phyloP scores from a whole-genome alignment of 2,113 vertebrate species.

The Malurus alboscapulatus region DNA sequence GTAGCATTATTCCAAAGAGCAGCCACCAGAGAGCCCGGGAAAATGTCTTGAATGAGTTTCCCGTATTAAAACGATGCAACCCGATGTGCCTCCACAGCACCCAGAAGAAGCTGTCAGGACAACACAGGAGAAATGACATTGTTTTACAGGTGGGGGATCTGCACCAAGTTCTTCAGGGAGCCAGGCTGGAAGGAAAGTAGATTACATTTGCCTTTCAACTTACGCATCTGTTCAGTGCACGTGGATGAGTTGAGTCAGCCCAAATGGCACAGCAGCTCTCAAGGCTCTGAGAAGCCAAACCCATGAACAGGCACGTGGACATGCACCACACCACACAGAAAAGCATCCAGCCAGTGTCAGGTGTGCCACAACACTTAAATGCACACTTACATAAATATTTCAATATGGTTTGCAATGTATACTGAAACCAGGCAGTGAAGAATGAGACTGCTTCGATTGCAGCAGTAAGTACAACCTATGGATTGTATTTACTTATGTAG shows the following conservation, averaged over 20 bases:
- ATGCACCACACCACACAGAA: accelerated
- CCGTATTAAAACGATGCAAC: slow-evolving; percentile 23
- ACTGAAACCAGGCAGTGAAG: background rate
- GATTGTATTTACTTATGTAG: too few relatives aligned
- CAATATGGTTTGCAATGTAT: background rate
- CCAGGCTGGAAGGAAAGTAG: slow-evolving; percentile 1
- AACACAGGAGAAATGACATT: slow-evolving; percentile 76
- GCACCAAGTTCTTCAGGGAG: slow-evolving; percentile 7
- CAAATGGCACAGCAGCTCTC: background rate
- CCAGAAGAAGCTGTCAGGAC: slow-evolving; percentile 58
- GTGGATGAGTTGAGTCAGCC: background rate
- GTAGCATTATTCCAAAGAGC: slow-evolving; percentile 70
- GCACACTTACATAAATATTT: background rate
- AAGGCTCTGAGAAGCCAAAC: background rate
- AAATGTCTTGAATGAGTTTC: slow-evolving; percentile 28
- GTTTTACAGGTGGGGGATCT: slow-evolving; percentile 53
- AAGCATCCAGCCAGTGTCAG: background rate
- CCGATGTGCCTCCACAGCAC: slow-evolving; percentile 48
- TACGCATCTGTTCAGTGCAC: accelerated
- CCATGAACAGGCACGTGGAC: background rate
- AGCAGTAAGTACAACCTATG: background rate
- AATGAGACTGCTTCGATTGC: background rate
- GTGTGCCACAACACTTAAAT: accelerated
- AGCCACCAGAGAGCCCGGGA: slow-evolving; percentile 67
- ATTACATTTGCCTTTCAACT: background rate